Conservation (phyloP, 2,888 invertebrate species). For the Hemaris fuciformis region DNA sequence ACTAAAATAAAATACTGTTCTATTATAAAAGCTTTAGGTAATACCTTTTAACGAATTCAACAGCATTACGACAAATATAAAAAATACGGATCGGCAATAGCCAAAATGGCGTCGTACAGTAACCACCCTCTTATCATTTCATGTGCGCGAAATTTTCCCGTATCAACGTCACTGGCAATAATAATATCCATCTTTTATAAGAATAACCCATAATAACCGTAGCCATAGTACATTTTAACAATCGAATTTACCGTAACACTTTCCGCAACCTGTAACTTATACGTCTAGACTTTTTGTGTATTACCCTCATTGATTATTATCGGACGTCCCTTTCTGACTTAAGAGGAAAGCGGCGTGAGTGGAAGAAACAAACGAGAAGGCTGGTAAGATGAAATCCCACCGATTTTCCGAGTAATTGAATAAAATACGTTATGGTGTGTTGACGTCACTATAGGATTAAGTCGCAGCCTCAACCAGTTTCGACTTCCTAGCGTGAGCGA, state of each 20-base stretch:
- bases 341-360: constrained; percentile 16
- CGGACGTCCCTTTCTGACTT: constrained; percentile 42
- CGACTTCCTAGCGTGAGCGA: neutral
- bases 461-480: constrained; percentile 39
- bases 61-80: neutral
- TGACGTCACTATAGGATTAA: constrained; percentile 60
- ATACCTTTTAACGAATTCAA: neutral
- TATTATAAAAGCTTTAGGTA: neutral
- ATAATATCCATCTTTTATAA: neutral
- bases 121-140: neutral
- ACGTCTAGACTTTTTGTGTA: constrained; percentile 76
- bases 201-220: constrained; percentile 4
- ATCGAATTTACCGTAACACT: constrained; percentile 46
- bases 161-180: neutral
- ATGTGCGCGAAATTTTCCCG: neutral
- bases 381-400: constrained; percentile 62
- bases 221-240: constrained; percentile 50
- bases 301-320: constrained; percentile 68
- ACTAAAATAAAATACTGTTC: no score
- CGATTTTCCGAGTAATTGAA: constrained; percentile 79
- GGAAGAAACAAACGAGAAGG: constrained; percentile 44
- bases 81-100: neutral
- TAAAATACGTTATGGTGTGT: constrained; percentile 72
- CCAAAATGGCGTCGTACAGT: no score
- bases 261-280: constrained; percentile 64